Conservation (phyloP, 2,797 vertebrate genomes). For the Ambastaia sidthimunki region DNA sequence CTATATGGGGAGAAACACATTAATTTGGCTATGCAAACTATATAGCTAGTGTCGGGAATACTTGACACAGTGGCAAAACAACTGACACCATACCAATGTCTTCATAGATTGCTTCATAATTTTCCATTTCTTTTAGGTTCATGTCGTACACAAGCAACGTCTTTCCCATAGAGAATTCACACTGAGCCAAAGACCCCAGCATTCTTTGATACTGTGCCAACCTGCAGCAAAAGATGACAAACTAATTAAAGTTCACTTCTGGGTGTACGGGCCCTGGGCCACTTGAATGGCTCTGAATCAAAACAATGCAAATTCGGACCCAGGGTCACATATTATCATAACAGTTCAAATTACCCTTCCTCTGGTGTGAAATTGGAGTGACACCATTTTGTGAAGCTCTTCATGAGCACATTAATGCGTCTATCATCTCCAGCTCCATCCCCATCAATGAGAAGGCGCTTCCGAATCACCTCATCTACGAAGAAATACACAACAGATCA, state of each 20-base stretch:
- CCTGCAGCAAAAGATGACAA: conserved; percentile 68
- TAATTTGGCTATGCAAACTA: not conserved
- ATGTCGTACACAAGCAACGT: conserved; percentile 96
- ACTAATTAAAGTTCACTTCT: not conserved
- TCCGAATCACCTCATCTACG: conserved; percentile 94
- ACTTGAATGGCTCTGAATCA: not conserved
- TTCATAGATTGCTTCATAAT: conserved; percentile 94
- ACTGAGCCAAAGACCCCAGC: conserved; percentile 91
- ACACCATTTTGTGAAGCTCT: conserved; percentile 97
- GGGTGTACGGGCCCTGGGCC: not conserved
- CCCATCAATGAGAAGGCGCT: conserved; percentile 95
- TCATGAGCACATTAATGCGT: conserved; percentile 92
- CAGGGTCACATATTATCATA: not conserved
- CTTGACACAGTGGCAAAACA: not conserved
- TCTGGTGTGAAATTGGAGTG: conserved; percentile 88
- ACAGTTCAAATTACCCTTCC: conserved; percentile 83
- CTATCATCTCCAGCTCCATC: conserved; percentile 97
- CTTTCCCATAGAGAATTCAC: conserved; percentile 99
- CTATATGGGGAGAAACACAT: conserved; percentile 67
- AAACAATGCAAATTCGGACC: not conserved
- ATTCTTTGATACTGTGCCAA: conserved; percentile 95
- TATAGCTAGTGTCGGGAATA: not conserved
- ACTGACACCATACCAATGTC: conserved; percentile 86
- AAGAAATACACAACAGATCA: not conserved
- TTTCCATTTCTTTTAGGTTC: conserved; percentile 99